Base-by-base conservation (phyloP, 1,140 invertebrate species). In the roundworm (Caenorhabditis elegans) region DNA sequence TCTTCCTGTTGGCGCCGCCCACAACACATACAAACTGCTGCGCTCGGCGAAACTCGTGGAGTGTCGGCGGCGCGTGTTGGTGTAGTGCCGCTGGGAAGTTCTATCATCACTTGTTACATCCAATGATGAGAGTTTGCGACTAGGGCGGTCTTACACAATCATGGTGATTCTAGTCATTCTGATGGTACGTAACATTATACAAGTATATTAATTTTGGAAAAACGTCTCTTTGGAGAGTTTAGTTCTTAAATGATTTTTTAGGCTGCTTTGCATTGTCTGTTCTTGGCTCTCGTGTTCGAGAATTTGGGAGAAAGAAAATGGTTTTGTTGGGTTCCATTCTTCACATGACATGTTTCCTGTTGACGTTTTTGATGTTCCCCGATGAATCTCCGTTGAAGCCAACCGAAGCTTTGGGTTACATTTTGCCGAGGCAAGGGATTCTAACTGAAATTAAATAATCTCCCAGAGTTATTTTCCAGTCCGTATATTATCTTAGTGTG, bases 101-200 rank as follows among this genome's bases (percentile, higher is more conserved):
- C 6, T 13, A 11, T 22, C 31, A 3, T 13, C 34, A 31, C 26
- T 31, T 70, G 26, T 70, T 70, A 70, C 60, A 70, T 70, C 60
- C 60, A 31, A 22, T 70, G 60, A 70, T 70, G 60, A 70, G 34
- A 70, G 60, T 39, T 70, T 70, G 60, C 60, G 60, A 70, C 60
- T 70, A 70, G 60, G 60, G 60, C 60, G 60, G 60, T 70, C 60
- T 19, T 70, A 70, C 60, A 43, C 5, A 70, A 39, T 70, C 31
- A 70, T 70, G 60, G 60, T 70, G 60, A 70, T 70, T 70, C 60
- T 70, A 70, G 60, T 70, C 60, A 70, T 70, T 70, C 60, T 70
- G 60, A 70, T 70, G 60, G 60, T 70, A 70, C 8, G 31, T 39
- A 70, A 39, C 60, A 70, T 22, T 11, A n/a, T 10, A 17, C 0